These are phyloP conservation scores for Antechinus stuartii DNA, from an alignment of 2,113 vertebrate species.

Conservation along the genomic window DNA sequence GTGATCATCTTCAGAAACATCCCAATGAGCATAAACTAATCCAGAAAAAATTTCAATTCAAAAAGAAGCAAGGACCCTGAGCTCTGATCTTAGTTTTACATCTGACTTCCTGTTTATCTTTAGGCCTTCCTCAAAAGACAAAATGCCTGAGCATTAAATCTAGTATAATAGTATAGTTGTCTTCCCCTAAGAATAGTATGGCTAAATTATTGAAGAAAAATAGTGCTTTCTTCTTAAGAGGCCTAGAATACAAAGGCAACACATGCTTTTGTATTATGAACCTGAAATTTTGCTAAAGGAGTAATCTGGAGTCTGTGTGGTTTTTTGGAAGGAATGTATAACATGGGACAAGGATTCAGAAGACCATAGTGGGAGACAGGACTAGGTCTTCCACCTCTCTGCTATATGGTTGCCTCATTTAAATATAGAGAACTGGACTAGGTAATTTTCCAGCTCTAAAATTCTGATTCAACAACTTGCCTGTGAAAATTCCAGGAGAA, in stretches of 20 bases:
- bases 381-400: conserved; percentile 4
- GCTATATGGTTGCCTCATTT: background rate
- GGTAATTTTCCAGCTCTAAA: background rate
- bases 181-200: background rate
- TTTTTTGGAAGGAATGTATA: background rate
- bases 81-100: background rate
- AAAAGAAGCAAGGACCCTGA: background rate
- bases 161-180: background rate
- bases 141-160: background rate
- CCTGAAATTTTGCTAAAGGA: background rate
- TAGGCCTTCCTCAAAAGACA: background rate
- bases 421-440: background rate
- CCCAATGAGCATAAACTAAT: background rate
- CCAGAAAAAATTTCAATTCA: background rate
- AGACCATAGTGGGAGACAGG: conserved; percentile 21
- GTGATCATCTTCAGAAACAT: background rate
- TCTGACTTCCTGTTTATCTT: background rate
- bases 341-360: background rate
- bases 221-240: conserved; percentile 17
- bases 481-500: background rate
- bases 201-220: conserved; percentile 28
- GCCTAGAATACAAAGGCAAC: background rate
- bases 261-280: background rate
- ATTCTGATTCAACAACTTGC: background rate
- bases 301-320: background rate